Evolutionary conservation across 2,113 vertebrate genomes (phyloP).

Genomic region (Aptenodytes patagonicus): DNA sequence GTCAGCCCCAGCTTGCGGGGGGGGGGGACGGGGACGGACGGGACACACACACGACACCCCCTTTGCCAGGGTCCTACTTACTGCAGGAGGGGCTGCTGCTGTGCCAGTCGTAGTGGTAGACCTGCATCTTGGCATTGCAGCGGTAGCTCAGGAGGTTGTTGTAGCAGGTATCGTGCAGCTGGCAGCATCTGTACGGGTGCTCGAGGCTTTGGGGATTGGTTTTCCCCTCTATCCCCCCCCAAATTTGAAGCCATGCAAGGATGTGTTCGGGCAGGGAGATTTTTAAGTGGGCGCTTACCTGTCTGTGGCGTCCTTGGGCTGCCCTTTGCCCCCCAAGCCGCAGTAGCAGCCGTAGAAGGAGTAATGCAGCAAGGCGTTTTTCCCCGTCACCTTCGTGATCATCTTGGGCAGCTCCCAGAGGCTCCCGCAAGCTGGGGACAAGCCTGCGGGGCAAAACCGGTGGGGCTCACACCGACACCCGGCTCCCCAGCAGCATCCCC

Average conservation of each 20-base stretch:
- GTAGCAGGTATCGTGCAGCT: conserved; percentile 39
- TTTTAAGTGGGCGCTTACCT: neutral
- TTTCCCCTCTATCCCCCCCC: fast-evolving
- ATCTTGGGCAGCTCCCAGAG: neutral
- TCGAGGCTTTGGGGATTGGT: fast-evolving
- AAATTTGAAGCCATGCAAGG: neutral
- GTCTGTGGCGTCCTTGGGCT: conserved; percentile 53
- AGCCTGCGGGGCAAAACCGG: neutral
- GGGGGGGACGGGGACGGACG: too few relatives aligned
- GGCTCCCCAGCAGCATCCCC: neutral
- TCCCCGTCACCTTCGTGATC: neutral
- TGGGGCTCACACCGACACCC: fast-evolving
- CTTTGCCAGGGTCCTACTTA: neutral
- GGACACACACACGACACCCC: neutral
- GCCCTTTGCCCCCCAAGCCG: neutral
- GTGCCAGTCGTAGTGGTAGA: fast-evolving
- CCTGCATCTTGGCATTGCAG: fast-evolving
- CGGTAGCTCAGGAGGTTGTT: fast-evolving
- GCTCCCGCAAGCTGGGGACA: neutral
- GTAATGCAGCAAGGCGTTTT: neutral
- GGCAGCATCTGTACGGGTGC: conserved; percentile 41
- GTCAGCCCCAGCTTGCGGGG: fast-evolving
- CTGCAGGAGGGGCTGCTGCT: neutral
- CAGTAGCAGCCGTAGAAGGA: conserved; percentile 56
- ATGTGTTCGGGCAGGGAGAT: fast-evolving